These are phyloP conservation scores for Xenus cinereus DNA, from an alignment of 2,113 vertebrate species.

Conservation along the genomic window DNA sequence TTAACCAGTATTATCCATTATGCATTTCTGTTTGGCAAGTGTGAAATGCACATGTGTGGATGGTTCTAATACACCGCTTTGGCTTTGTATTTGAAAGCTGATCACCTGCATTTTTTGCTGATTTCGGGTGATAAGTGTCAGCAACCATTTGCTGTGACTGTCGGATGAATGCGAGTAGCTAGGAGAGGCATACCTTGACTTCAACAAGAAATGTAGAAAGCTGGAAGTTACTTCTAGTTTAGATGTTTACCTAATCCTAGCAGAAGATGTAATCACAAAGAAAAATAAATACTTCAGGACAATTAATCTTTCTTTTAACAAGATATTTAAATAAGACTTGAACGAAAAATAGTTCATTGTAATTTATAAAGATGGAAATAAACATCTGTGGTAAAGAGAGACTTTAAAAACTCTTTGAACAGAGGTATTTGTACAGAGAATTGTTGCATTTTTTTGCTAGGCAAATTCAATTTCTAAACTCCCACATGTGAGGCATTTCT, in stretches of 20 bases:
- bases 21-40: slow-evolving; percentile 29
- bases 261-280: not conserved
- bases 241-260: not conserved
- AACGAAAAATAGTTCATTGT: not conserved
- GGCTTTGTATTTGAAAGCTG: not conserved
- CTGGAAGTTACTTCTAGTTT: not conserved
- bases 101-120: not conserved
- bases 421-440: not conserved
- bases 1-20: slow-evolving; percentile 5
- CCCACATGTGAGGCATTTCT: slow-evolving; percentile 29
- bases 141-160: not conserved
- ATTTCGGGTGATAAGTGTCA: not conserved
- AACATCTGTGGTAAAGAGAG: not conserved
- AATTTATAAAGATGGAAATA: not conserved
- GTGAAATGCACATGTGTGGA: not conserved
- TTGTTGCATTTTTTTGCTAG: not conserved
- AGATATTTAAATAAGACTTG: not conserved
- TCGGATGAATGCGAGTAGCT: not conserved
- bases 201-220: not conserved
- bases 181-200: not conserved
- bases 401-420: not conserved
- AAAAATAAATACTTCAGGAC: not conserved
- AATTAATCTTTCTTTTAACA: not conserved
- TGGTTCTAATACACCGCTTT: not conserved
- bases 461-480: not conserved